Evolutionary conservation across 2,888 invertebrate genomes (phyloP).

Genomic region (Megastigmus dorsalis): DNA sequence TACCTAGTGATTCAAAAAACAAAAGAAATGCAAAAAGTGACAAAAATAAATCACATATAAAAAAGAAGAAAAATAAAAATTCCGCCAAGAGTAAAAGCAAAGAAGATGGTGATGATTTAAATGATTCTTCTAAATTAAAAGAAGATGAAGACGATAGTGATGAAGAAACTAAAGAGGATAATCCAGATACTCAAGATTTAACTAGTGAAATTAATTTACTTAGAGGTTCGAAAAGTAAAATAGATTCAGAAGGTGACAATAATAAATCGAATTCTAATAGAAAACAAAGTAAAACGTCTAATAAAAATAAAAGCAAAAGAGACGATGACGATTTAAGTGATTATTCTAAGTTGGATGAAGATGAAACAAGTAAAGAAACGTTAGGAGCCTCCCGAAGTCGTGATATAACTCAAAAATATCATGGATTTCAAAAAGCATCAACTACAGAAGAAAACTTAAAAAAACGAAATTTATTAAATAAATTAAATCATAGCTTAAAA

Average conservation of each 20-base stretch:
- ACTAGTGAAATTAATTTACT: too few relatives aligned
- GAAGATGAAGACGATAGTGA: neutral
- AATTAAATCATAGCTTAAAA: neutral
- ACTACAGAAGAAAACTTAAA: neutral
- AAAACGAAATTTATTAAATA: neutral
- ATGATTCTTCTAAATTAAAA: neutral
- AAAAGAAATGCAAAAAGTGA: neutral
- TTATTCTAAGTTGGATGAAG: neutral
- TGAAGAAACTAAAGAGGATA: neutral
- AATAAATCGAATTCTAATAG: neutral
- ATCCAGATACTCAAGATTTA: neutral
- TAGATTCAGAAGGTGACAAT: neutral
- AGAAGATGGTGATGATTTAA: neutral
- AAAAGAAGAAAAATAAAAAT: neutral
- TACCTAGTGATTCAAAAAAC: too few relatives aligned
- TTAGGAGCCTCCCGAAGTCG: too few relatives aligned
- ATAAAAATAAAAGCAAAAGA: neutral
- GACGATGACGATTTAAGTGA: neutral
- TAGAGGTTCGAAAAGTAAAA: neutral
- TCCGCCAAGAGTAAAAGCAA: neutral
- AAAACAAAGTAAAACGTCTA: neutral
- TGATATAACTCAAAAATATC: too few relatives aligned
- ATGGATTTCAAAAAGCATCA: neutral
- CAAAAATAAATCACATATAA: neutral
- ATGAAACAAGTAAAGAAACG: too few relatives aligned